These are phyloP conservation scores for Heliangelus exortis DNA, from an alignment of 2,797 vertebrate genomes.

Conservation along the genomic window DNA sequence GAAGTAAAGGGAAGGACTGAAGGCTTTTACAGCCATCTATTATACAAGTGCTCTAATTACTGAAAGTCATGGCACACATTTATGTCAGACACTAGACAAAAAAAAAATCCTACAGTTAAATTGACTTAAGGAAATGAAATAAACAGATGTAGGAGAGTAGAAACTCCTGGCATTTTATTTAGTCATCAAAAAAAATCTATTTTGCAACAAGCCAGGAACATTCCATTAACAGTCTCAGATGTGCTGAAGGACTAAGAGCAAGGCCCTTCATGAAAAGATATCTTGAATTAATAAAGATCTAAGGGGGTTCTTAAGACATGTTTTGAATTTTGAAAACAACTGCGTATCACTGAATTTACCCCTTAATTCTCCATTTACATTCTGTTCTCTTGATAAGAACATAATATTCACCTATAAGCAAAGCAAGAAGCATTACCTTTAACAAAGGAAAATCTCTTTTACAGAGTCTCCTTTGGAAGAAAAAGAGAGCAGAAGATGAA, in stretches of 20 bases:
- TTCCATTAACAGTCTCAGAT: slow-evolving; percentile 13
- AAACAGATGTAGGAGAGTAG: background rate
- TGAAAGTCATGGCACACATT: background rate
- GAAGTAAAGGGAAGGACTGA: background rate
- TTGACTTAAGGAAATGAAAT: slow-evolving; percentile 4
- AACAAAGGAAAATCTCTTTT: background rate
- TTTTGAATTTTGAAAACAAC: slow-evolving; percentile 24
- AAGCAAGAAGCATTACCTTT: background rate
- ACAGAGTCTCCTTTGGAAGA: background rate
- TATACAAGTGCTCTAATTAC: background rate
- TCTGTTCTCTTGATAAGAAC: background rate
- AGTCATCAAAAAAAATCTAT: slow-evolving; percentile 37
- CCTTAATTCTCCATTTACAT: background rate
- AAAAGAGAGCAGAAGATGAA: background rate
- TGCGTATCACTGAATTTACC: background rate
- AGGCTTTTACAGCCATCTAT: background rate
- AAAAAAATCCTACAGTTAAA: background rate
- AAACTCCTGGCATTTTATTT: slow-evolving; percentile 13
- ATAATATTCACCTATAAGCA: background rate
- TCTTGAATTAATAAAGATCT: slow-evolving; percentile 32
- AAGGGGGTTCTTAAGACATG: background rate
- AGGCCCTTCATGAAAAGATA: background rate
- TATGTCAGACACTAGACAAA: background rate
- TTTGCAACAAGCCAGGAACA: background rate
- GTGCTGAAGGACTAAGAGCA: background rate